Evolutionary conservation across 2,113 vertebrate species (phyloP).

Genomic region (Lophius piscatorius): DNA sequence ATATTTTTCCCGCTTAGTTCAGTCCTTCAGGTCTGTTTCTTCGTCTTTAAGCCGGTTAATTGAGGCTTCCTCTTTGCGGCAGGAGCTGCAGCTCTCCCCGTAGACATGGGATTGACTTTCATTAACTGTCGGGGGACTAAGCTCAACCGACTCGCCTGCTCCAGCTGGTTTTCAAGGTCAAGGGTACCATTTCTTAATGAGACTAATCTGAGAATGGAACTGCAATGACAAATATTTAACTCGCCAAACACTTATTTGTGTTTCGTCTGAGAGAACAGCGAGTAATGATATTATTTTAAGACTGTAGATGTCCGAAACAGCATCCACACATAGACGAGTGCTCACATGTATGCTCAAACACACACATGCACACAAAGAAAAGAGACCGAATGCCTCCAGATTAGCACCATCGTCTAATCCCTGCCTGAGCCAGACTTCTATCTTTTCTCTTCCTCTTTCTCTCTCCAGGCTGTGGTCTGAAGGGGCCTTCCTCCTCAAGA

Average conservation of each 20-base stretch:
- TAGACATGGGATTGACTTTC: constrained; percentile 86
- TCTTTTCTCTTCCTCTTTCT: constrained; percentile 49
- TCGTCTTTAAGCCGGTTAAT: constrained; percentile 86
- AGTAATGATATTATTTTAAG: constrained; percentile 1
- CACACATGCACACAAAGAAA: constrained; percentile 37
- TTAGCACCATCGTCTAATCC: constrained; percentile 82
- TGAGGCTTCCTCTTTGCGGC: constrained; percentile 81
- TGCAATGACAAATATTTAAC: background rate
- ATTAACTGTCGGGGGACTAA: constrained; percentile 84
- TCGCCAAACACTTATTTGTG: background rate
- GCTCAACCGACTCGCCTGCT: constrained; percentile 76
- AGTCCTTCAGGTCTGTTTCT: constrained; percentile 71
- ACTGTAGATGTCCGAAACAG: constrained; percentile 10
- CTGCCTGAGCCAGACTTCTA: constrained; percentile 66
- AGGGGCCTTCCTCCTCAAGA: constrained; percentile 72
- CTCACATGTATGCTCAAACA: constrained; percentile 21
- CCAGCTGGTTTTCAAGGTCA: constrained; percentile 85
- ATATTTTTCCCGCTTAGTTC: constrained; percentile 49
- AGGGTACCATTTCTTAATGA: constrained; percentile 63
- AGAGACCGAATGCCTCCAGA: constrained; percentile 82
- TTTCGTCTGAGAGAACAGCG: background rate
- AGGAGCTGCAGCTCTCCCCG: constrained; percentile 79
- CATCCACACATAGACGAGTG: constrained; percentile 30
- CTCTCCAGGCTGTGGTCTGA: constrained; percentile 79
- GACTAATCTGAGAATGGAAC: constrained; percentile 3